Base-by-base conservation (phyloP, 1,140 invertebrate species). In the Teleogryllus occipitalis region DNA sequence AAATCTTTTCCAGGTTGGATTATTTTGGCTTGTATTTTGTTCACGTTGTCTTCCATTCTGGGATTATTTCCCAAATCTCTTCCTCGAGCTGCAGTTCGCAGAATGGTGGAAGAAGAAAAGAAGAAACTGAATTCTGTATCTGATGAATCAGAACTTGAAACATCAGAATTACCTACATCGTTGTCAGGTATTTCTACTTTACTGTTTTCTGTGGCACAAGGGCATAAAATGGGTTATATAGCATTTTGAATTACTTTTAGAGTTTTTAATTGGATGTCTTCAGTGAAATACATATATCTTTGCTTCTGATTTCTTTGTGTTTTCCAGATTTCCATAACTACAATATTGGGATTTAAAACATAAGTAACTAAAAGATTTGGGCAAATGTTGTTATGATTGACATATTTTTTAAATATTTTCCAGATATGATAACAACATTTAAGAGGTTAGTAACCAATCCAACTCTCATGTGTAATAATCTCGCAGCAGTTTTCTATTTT, bases 11-110 rank as follows among this genome's bases (percentile, higher is more conserved):
- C 87, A 81, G 92, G 92, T 74, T 94, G 88, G 91, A 85, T 92
- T 4, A 83, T 91, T 21, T 84, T 92, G 48, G 89, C 88, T 0
- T 83, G 85, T 4, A 78, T 89, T 0, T 86, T 91, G 21, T 86
- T 91, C 46, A 81, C 91, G 47, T 84, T 86, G 6, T 88, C 89
- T 7, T 84, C 87, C 27, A 74, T 90, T 46, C 83, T 92, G 76
- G 87, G 88, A 0, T 83, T 91, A 47, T 92, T 92, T 82, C 90
- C 91, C 8, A 88, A 87, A 82, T 86, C 86, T 7, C 82, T 91
- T 76, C 87, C 90, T 14, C 86, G 86, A 81, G 88, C 88, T 7
- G 84, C 86, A 74, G 82, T 87, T 18, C 83, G 86, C 84, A 87
- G 82, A 84, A 81, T 80, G 77, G 78, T 82, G 21, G 80, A 81